These are phyloP conservation scores for Montipora foliosa DNA, from an alignment of 64 coral and sea anemone species.

Conservation along the genomic window DNA sequence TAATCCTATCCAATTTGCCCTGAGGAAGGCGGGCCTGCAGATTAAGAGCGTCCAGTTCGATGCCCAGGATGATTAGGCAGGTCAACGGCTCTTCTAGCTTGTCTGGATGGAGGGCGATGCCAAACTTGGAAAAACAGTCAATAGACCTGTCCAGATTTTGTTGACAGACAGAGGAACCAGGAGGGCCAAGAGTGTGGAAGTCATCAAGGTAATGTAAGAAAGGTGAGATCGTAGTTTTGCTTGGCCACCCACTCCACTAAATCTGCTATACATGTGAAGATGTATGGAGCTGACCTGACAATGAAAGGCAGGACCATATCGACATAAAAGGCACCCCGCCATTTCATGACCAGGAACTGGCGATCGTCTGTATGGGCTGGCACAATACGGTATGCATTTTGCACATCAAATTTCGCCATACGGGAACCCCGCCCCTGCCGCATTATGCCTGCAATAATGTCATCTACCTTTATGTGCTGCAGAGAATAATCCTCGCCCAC, in stretches of 20 bases:
- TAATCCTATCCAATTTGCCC: not conserved
- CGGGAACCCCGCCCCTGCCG: not conserved
- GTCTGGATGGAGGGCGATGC: conserved; percentile 41
- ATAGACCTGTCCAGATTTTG: too few relatives aligned
- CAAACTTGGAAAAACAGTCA: not conserved
- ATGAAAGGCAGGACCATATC: too few relatives aligned
- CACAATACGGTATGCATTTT: conserved; percentile 31
- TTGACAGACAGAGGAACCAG: too few relatives aligned
- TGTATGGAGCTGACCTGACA: too few relatives aligned
- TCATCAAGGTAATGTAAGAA: conserved; percentile 49
- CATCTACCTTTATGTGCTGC: too few relatives aligned
- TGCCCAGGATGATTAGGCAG: conserved; percentile 14
- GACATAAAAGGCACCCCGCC: not conserved
- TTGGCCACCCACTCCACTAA: not conserved
- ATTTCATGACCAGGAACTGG: conserved; percentile 39
- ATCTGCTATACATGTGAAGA: too few relatives aligned
- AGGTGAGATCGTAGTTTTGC: not conserved
- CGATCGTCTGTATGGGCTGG: not conserved
- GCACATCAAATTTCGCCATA: conserved; percentile 26
- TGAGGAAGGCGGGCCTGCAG: not conserved
- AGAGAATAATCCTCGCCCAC: not conserved
- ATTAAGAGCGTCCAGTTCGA: conserved; percentile 45
- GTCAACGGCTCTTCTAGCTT: conserved; percentile 58
- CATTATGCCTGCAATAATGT: conserved; percentile 3
- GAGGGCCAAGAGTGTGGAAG: not conserved